Evolutionary conservation across 2,888 invertebrate genomes (phyloP).

Genomic region (Hedya salicella): DNA sequence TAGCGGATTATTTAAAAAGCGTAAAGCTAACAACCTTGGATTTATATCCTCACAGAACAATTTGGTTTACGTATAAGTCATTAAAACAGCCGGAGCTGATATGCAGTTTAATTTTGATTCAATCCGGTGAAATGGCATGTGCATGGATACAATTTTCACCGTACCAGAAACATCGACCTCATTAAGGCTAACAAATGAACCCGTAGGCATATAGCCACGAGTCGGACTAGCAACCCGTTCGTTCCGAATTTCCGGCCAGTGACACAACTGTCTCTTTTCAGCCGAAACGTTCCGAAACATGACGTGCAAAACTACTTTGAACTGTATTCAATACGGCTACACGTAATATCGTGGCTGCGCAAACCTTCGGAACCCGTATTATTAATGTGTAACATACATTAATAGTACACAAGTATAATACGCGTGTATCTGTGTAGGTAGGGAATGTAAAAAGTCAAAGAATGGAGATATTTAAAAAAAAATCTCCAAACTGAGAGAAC

Average conservation of each 20-base stretch:
- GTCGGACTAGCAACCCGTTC: slow-evolving; percentile 28
- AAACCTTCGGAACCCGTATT: too few species aligned
- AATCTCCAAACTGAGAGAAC: too few species aligned
- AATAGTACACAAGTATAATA: too few species aligned
- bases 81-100: background rate
- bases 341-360: background rate
- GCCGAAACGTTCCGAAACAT: slow-evolving; percentile 10
- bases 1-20: too few species aligned
- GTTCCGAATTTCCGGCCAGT: slow-evolving; percentile 37
- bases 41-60: too few species aligned
- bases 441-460: too few species aligned
- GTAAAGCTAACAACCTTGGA: too few species aligned
- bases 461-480: too few species aligned
- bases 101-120: too few species aligned
- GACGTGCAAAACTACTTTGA: slow-evolving; percentile 1
- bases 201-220: slow-evolving; percentile 11
- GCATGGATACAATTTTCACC: background rate
- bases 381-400: too few species aligned
- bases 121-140: background rate
- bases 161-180: background rate
- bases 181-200: slow-evolving; percentile 14
- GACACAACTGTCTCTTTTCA: slow-evolving; percentile 24
- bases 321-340: background rate
- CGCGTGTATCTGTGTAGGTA: too few species aligned
- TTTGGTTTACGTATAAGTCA: background rate